Evolutionary conservation across 2,888 invertebrate genomes (phyloP).

Genomic region (Labia minor): DNA sequence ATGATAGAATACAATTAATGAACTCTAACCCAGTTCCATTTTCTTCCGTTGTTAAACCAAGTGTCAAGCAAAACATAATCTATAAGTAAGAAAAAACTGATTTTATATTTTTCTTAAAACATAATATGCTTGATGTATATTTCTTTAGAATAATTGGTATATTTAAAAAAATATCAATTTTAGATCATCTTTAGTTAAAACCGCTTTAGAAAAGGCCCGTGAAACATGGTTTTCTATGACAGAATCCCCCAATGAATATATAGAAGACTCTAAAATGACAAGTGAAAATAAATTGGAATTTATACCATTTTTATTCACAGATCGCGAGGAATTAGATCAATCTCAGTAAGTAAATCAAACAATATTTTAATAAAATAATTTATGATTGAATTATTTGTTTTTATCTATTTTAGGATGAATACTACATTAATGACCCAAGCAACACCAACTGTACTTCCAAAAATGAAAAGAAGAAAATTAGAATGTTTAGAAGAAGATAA

Average conservation of each 20-base stretch:
- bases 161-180: no score
- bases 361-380: no score
- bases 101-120: no score
- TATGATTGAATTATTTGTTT: no score
- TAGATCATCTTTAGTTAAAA: neutral
- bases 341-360: neutral
- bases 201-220: neutral
- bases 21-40: neutral
- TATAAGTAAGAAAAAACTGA: neutral
- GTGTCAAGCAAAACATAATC: neutral
- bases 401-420: no score
- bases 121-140: no score
- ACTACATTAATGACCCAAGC: no score
- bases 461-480: neutral
- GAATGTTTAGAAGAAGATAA: neutral
- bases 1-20: neutral
- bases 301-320: neutral
- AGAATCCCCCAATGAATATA: neutral
- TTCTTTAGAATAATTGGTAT: no score
- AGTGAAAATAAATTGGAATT: neutral
- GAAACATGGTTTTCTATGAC: neutral
- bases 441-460: neutral
- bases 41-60: neutral
- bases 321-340: neutral
- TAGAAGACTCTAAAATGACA: neutral